Percentiles rank a stretch among this genome's conserved stretches.
Conservation (phyloP, 2,888 invertebrate species). For the Volucella inflata region DNA sequence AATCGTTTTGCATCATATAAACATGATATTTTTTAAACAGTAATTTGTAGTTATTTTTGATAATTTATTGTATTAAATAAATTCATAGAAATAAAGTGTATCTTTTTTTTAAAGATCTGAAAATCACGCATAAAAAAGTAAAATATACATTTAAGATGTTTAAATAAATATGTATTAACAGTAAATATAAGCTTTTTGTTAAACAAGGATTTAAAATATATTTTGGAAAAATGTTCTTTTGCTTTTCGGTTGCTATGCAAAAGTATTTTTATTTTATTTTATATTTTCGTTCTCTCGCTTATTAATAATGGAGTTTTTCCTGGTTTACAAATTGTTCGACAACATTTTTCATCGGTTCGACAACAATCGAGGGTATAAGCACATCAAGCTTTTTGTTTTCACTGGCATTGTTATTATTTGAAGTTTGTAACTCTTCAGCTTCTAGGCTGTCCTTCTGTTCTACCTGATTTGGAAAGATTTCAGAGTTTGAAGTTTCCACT, state of each 20-base stretch:
- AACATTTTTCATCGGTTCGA: conserved; percentile 44
- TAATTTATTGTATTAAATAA: background rate
- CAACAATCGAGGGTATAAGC: conserved; percentile 45
- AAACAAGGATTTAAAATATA: conserved; percentile 42
- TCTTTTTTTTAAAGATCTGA: conserved; percentile 18
- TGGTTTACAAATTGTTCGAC: conserved; percentile 50
- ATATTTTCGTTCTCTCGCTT: conserved; percentile 6
- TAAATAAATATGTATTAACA: conserved; percentile 65
- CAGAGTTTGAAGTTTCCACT: background rate
- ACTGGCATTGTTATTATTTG: conserved; percentile 15
- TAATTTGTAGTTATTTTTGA: background rate
- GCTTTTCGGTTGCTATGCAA: conserved; percentile 9
- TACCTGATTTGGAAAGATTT: background rate
- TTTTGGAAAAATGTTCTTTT: conserved; percentile 11
- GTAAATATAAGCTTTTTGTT: conserved; percentile 39
- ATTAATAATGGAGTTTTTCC: conserved; percentile 55
- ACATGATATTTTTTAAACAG: background rate
- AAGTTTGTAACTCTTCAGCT: background rate
- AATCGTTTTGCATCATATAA: too few relatives aligned
- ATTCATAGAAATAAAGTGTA: background rate
- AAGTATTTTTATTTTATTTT: conserved; percentile 12
- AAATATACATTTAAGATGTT: conserved; percentile 56
- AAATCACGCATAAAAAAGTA: conserved; percentile 24
- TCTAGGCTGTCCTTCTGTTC: background rate
- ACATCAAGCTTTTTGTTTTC: conserved; percentile 31